These are phyloP conservation scores for Magallana angulata DNA, from an alignment of 1,140 invertebrate species.

Conservation along the genomic window DNA sequence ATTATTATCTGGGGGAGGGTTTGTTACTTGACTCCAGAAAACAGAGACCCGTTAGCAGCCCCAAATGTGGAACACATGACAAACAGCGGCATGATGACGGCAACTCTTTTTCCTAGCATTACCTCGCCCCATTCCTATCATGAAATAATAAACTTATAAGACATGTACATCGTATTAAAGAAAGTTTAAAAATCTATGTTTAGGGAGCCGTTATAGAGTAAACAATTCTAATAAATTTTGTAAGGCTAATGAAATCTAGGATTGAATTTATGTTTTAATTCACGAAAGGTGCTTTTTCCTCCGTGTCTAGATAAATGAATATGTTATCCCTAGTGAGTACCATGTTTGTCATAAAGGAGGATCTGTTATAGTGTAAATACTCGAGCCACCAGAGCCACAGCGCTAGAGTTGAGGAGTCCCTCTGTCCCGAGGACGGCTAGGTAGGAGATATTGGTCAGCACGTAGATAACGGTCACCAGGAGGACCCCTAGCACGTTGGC, in stretches of 20 bases:
- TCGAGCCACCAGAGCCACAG: conserved; percentile 92
- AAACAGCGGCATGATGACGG: conserved; percentile 95
- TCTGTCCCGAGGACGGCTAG: conserved; percentile 92
- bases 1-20: no score
- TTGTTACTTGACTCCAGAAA: conserved; percentile 92
- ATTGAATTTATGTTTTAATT: no score
- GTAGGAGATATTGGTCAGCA: conserved; percentile 96
- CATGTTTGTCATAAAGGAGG: no score
- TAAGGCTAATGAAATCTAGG: no score
- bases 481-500: conserved; percentile 95
- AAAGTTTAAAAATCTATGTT: no score
- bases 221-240: no score
- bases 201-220: no score
- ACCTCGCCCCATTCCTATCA: conserved; percentile 91
- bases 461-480: conserved; percentile 95
- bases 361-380: not conserved
- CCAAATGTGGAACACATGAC: conserved; percentile 98
- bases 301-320: no score
- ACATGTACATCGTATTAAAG: no score
- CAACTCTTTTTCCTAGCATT: conserved; percentile 91
- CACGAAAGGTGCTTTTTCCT: no score
- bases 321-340: no score
- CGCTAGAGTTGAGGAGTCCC: conserved; percentile 92
- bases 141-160: no score
- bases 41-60: conserved; percentile 96